Evolutionary conservation across 2,113 vertebrate species (phyloP).

Genomic region (Protobothrops mucrosquamatus): DNA sequence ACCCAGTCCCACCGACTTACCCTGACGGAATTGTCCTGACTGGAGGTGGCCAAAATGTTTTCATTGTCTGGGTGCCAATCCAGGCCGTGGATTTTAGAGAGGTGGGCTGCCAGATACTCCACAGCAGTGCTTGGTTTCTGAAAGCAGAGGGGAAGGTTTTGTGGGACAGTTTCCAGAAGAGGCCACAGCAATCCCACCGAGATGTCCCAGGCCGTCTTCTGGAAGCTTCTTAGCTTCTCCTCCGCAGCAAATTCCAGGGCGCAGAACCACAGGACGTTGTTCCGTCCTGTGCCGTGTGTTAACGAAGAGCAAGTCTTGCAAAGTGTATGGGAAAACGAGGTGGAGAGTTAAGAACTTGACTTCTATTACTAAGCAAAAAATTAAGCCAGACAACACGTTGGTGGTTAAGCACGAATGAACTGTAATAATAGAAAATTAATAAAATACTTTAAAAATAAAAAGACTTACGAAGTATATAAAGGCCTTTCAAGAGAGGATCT

Average conservation of each 20-base stretch:
- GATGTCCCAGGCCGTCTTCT: not conserved
- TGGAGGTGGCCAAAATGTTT: slow-evolving; percentile 90
- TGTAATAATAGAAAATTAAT: no score
- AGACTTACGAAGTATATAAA: no score
- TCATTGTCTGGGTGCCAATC: slow-evolving; percentile 98
- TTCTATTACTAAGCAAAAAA: no score
- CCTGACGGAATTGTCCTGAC: slow-evolving; percentile 97
- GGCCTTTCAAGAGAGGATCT: not conserved
- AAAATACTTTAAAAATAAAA: no score
- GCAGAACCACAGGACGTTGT: not conserved
- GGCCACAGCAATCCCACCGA: no score
- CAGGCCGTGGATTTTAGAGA: slow-evolving; percentile 95
- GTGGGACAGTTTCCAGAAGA: not conserved
- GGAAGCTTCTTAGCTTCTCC: not conserved
- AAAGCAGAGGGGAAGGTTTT: slow-evolving; percentile 38
- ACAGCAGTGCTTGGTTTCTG: slow-evolving; percentile 95
- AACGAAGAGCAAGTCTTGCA: not conserved
- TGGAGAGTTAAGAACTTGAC: no score
- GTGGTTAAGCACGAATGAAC: no score
- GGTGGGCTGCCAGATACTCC: slow-evolving; percentile 94
- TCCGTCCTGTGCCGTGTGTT: not conserved
- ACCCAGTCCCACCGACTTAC: slow-evolving; percentile 65
- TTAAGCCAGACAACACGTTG: no score
- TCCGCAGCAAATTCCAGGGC: not conserved
- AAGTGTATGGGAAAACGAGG: not conserved